Conservation (phyloP, 2,113 vertebrate species). For the Vulpes lagopus region DNA sequence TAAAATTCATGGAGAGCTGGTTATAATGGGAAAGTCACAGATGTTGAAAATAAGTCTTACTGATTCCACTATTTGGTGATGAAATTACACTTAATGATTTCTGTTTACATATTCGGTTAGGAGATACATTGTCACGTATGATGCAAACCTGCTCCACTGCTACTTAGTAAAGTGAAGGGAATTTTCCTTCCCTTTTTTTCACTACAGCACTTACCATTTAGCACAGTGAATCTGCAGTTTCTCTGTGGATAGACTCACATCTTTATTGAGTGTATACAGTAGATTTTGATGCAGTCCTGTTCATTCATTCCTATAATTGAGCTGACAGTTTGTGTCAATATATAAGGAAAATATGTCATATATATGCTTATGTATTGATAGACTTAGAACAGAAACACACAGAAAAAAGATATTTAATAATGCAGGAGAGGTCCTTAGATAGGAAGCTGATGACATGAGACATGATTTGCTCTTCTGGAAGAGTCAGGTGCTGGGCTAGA, state of each 20-base stretch:
- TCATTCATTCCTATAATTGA: neutral
- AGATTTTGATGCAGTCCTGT: neutral
- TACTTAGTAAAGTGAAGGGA: neutral
- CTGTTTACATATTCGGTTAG: conserved; percentile 1
- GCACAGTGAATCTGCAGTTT: neutral
- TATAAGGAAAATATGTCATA: neutral
- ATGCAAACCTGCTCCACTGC: neutral
- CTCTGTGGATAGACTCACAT: neutral
- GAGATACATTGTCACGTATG: neutral
- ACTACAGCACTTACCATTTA: neutral
- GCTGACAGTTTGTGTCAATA: neutral
- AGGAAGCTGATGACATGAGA: neutral
- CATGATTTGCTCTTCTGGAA: neutral
- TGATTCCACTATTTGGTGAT: neutral
- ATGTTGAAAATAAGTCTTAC: conserved; percentile 10
- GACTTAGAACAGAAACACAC: neutral
- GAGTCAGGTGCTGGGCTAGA: neutral
- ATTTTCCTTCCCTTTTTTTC: neutral
- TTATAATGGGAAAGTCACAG: conserved; percentile 3
- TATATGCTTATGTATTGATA: neutral
- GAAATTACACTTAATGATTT: neutral
- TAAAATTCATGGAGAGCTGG: neutral
- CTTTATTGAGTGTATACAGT: neutral
- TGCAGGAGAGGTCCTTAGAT: neutral
- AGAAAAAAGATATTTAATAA: neutral